Evolutionary conservation across 2,888 invertebrate genomes (phyloP), one percentile per base, ranked within the genome.

Genomic region (Sinodicranocentrus sp.): DNA sequence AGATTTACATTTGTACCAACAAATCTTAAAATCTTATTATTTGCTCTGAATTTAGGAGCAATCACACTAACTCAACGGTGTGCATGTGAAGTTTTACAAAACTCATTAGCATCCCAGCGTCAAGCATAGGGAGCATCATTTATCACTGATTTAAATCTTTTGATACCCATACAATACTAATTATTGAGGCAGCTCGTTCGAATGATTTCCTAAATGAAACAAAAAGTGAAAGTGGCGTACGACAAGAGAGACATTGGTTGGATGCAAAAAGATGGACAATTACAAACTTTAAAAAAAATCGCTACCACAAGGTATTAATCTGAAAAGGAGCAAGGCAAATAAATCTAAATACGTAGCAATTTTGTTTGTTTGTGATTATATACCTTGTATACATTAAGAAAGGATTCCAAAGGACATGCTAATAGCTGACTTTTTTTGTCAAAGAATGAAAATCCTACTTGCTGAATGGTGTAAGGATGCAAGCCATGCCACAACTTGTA

Each of bases 171-270:
- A 44, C 25, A 68, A 13, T 68, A 10, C 61, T 48, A 76, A 76
- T 76, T 76, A 76, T 21, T 25, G 52, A 65, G 23, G 65, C 61
- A 44, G 33, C 65, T 65, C 75, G 65, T 63, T 76, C 19, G 26
- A 52, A 63, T 75, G 48, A 75, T 75, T 63, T 63, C 75, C 21
- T 75, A 21, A 17, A 48, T 48, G 48, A 48, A 48, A 48, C 48
- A 48, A 48, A 48, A 48, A 48, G 48, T 48, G 48, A 48, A 48
- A 48, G 48, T 48, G 48, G 17, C 39, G 6, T 39, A 39, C 39
- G 39, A 39, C 39, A 39, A 8, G 39, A 39, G n/a, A n/a, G 39
- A 39, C 39, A 48, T 5, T 48, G 15, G 17, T 15, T 48, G 15
- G n/a, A 48, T 13, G 17, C 15, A 48, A 3, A 15, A 2, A 10